Conservation (phyloP, 2,888 invertebrate species). For the Lepetodrilus schrolli region DNA sequence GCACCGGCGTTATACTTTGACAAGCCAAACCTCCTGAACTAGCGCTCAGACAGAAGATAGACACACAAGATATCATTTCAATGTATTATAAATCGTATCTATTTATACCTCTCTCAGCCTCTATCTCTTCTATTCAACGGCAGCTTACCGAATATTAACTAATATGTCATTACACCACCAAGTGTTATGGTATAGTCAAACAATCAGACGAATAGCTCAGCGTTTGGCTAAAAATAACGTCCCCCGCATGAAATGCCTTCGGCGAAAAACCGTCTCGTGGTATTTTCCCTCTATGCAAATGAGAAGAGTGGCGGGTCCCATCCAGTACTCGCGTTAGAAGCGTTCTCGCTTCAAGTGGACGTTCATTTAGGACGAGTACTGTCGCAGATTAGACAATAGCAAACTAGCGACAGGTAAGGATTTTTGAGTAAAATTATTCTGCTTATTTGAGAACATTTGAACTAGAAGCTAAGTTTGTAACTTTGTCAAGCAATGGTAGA, state of each 20-base stretch:
- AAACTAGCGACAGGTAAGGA: neutral
- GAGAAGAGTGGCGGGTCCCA: neutral
- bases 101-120: too few species aligned
- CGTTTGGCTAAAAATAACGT: conserved; percentile 13
- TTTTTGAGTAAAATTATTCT: neutral
- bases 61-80: too few species aligned
- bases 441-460: neutral
- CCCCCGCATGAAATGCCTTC: conserved; percentile 2
- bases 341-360: too few species aligned
- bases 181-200: too few species aligned
- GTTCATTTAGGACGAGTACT: neutral
- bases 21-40: too few species aligned
- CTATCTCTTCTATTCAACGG: too few species aligned
- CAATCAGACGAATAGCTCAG: too few species aligned
- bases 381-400: neutral
- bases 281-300: conserved; percentile 8
- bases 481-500: neutral
- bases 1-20: too few species aligned
- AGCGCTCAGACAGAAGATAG: too few species aligned
- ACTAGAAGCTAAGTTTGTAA: neutral
- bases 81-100: too few species aligned
- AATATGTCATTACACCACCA: too few species aligned
- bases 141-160: too few species aligned
- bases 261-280: neutral
- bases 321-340: neutral